phyloP scores from a whole-genome alignment of 2,888 invertebrate species.

The Amblyjoppa proteus region DNA sequence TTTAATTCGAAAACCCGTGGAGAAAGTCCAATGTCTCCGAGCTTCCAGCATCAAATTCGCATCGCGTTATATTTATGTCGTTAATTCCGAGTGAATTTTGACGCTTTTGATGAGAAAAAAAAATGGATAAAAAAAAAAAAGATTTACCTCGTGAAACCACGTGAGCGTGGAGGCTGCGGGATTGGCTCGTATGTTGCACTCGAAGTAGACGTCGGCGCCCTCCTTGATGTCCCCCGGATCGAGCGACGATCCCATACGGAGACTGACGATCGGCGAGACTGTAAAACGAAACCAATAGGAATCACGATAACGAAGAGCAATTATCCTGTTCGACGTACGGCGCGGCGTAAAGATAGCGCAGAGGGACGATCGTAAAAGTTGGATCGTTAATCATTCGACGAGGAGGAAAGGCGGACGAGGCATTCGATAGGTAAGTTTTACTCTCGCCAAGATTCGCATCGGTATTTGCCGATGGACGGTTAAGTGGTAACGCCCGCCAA shows the following conservation, averaged over 20 bases:
- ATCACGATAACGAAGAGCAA: conserved; percentile 52
- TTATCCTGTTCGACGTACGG: conserved; percentile 35
- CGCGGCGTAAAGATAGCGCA: conserved; percentile 21
- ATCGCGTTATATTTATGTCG: not conserved
- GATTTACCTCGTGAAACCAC: conserved; percentile 94
- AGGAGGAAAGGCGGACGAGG: not conserved
- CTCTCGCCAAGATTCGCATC: conserved; percentile 26
- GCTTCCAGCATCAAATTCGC: not conserved
- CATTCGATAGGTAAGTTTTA: not conserved
- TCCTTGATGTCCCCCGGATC: conserved; percentile 95
- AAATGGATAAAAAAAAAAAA: not conserved
- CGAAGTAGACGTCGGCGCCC: conserved; percentile 95
- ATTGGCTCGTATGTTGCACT: conserved; percentile 94
- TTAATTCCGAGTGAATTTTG: not conserved
- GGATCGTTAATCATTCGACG: conserved; percentile 55
- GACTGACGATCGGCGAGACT: conserved; percentile 93
- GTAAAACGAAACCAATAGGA: conserved; percentile 81
- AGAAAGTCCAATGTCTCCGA: not conserved
- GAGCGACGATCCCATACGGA: conserved; percentile 93
- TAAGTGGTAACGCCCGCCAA: conserved; percentile 36
- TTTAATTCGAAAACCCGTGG: not conserved
- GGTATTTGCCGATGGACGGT: conserved; percentile 30
- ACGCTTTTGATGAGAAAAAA: not conserved
- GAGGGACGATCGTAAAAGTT: conserved; percentile 39
- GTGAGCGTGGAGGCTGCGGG: conserved; percentile 93